Conservation (phyloP, 2,888 invertebrate genomes). For the Cremastobaeus sp. region DNA sequence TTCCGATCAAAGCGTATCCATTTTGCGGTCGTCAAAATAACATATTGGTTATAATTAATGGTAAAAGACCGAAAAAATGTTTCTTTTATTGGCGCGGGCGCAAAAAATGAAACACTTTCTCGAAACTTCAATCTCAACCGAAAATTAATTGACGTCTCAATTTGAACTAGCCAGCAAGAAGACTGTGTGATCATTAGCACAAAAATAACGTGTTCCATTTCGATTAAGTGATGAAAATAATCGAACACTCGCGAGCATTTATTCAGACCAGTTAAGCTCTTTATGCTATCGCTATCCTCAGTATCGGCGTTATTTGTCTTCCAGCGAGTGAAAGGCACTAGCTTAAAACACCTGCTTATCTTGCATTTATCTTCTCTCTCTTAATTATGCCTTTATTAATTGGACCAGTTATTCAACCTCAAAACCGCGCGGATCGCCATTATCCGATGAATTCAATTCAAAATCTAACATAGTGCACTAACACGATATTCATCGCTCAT, state of each 20-base stretch:
- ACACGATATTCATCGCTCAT: too few relatives aligned
- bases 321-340: slow-evolving; percentile 51
- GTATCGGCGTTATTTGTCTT: slow-evolving; percentile 43
- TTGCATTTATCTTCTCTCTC: slow-evolving; percentile 33
- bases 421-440: slow-evolving; percentile 20
- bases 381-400: slow-evolving; percentile 54
- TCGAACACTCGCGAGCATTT: neutral
- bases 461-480: slow-evolving; percentile 7
- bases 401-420: slow-evolving; percentile 50
- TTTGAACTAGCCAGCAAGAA: neutral
- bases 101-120: neutral
- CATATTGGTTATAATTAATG: too few relatives aligned
- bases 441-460: slow-evolving; percentile 46
- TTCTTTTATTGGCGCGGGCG: too few relatives aligned
- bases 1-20: too few relatives aligned
- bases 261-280: slow-evolving; percentile 16
- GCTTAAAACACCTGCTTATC: slow-evolving; percentile 52
- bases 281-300: slow-evolving; percentile 35
- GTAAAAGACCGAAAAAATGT: too few relatives aligned
- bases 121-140: neutral
- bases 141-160: slow-evolving; percentile 6
- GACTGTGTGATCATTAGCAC: too few relatives aligned
- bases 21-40: too few relatives aligned
- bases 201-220: slow-evolving; percentile 35
- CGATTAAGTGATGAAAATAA: slow-evolving; percentile 18